phyloP scores from a whole-genome alignment of 1,140 invertebrate genomes.

The Papilio glaucus region DNA sequence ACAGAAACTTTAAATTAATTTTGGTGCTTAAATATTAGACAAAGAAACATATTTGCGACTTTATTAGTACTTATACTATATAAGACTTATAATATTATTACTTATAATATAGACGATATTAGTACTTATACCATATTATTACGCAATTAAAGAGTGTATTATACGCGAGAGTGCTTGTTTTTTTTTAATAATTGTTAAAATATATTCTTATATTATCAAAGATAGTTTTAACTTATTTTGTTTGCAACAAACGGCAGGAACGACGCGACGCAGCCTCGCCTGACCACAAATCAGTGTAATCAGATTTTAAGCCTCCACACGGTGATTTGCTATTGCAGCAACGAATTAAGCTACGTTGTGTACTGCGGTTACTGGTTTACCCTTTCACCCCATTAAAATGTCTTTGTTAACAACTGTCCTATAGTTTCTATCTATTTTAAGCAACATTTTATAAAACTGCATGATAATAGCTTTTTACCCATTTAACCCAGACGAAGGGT shows the following conservation, averaged over 20 bases:
- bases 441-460: neutral
- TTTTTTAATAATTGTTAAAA: neutral
- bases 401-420: slow-evolving; percentile 39
- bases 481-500: no score
- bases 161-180: no score
- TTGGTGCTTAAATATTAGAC: no score
- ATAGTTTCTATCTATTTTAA: neutral
- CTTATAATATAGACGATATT: no score
- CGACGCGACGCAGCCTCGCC: slow-evolving; percentile 49
- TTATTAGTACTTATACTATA: no score
- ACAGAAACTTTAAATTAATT: no score
- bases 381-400: slow-evolving; percentile 46
- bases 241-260: slow-evolving; percentile 38
- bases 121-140: no score
- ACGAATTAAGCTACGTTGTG: slow-evolving; percentile 67
- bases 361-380: slow-evolving; percentile 55
- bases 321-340: slow-evolving; percentile 65
- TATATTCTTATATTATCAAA: neutral
- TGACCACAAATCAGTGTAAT: slow-evolving; percentile 76
- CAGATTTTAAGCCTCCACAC: slow-evolving; percentile 67
- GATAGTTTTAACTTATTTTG: slow-evolving; percentile 3
- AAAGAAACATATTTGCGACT: no score
- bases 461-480: neutral
- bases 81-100: no score
- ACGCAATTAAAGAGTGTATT: no score